These are phyloP conservation scores for Sebastes dallii DNA, from an alignment of 2,797 vertebrate species.

Conservation along the genomic window DNA sequence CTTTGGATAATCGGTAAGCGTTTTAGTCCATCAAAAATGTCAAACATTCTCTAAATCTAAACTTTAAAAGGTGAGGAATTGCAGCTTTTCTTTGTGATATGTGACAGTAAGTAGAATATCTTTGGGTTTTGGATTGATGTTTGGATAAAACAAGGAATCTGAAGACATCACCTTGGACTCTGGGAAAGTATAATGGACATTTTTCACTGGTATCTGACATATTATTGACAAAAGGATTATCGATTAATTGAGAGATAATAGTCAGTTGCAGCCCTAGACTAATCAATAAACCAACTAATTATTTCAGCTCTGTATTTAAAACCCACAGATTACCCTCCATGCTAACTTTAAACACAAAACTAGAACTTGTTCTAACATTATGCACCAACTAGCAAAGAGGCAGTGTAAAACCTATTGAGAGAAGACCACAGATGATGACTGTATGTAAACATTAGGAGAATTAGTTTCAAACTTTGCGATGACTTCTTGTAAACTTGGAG, in stretches of 20 bases:
- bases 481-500: slow-evolving; percentile 19
- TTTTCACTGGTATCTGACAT: background rate
- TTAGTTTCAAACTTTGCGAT: slow-evolving; percentile 43
- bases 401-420: background rate
- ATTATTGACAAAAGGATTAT: background rate
- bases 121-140: background rate
- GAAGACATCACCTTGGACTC: background rate
- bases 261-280: background rate
- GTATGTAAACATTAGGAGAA: background rate
- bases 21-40: background rate
- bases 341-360: background rate
- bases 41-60: background rate
- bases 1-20: background rate
- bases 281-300: background rate
- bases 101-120: background rate
- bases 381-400: fast-evolving
- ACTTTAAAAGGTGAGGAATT: background rate
- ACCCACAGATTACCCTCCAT: background rate
- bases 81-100: background rate
- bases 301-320: background rate
- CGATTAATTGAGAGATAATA: no score
- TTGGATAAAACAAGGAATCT: background rate
- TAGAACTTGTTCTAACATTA: background rate
- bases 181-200: background rate
- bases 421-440: background rate